phyloP scores from a whole-genome alignment of 2,797 vertebrate species.

The Tapera naevia region DNA sequence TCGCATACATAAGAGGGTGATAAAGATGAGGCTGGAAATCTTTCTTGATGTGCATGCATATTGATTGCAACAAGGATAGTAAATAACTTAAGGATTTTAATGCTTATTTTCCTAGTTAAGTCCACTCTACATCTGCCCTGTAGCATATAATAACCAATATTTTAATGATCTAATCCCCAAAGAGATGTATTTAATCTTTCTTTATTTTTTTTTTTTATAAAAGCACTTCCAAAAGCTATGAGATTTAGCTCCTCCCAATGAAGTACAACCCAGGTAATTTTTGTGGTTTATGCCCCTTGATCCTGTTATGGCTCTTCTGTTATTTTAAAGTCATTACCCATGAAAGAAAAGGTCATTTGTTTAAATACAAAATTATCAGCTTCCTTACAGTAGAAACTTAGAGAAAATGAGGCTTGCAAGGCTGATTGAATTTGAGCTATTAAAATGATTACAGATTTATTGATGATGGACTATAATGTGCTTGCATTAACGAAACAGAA shows the following conservation, averaged over 20 bases:
- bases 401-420: background rate
- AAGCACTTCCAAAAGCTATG: background rate
- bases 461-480: background rate
- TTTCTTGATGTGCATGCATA: background rate
- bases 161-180: background rate
- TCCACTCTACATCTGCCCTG: background rate
- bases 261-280: background rate
- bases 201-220: background rate
- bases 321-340: constrained; percentile 3
- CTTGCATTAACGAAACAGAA: background rate
- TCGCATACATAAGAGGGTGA: background rate
- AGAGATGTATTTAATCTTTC: background rate
- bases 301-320: background rate
- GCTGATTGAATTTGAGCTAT: constrained; percentile 48
- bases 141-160: background rate
- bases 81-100: background rate
- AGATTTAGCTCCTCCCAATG: background rate
- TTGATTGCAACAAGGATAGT: background rate
- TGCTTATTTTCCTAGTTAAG: background rate
- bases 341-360: background rate
- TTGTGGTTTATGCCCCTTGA: background rate
- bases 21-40: background rate
- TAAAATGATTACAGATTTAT: constrained; percentile 44
- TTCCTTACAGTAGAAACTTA: constrained; percentile 32
- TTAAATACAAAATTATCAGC: constrained; percentile 47